These are phyloP conservation scores for Varecia variegata DNA, from an alignment of 2,797 vertebrate genomes.

Conservation along the genomic window DNA sequence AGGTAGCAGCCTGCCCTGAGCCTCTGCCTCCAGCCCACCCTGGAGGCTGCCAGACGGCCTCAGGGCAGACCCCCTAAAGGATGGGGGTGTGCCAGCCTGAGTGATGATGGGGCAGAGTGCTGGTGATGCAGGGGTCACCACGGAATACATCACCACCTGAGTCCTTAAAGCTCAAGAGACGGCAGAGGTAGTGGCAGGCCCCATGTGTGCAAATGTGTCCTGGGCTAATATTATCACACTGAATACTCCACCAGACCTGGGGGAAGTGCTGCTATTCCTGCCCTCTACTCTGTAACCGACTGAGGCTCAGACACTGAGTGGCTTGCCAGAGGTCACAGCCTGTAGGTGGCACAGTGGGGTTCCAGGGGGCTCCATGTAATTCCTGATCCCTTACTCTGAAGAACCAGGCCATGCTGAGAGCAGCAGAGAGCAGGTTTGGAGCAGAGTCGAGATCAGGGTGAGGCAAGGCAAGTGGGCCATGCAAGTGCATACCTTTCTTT, in stretches of 20 bases:
- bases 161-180: not conserved
- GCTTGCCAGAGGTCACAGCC: not conserved
- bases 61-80: not conserved
- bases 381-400: not conserved
- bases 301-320: not conserved
- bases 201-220: accelerated
- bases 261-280: not conserved
- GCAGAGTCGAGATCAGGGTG: not conserved
- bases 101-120: accelerated
- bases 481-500: not conserved
- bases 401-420: not conserved
- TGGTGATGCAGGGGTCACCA: not conserved
- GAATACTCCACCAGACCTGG: not conserved
- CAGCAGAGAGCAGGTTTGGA: not conserved
- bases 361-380: not conserved
- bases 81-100: not conserved
- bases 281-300: not conserved
- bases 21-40: not conserved
- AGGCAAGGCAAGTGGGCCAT: too few relatives aligned
- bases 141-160: accelerated
- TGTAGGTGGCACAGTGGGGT: not conserved
- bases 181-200: not conserved
- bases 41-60: not conserved
- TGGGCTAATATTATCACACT: accelerated
- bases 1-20: not conserved